Conservation (phyloP, 1,140 invertebrate genomes). For the Atta colombica region DNA sequence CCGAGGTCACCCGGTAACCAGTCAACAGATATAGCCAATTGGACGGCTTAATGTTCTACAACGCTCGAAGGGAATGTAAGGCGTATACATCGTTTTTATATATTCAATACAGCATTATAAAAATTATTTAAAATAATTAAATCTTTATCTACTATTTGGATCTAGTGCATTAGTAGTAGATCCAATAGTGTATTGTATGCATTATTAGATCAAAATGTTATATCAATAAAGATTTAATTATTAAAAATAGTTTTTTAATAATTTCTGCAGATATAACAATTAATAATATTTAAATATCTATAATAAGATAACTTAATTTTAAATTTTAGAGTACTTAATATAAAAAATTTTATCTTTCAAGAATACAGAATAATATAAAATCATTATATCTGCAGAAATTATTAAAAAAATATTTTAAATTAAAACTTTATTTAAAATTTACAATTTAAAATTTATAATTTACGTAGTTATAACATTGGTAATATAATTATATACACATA, state of each 20-base stretch:
- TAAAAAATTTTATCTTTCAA: too few relatives aligned
- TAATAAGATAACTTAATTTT: background rate
- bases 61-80: conserved; percentile 11
- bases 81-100: conserved; percentile 17
- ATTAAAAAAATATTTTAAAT: too few relatives aligned
- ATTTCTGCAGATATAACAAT: background rate
- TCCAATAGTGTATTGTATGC: background rate
- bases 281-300: too few relatives aligned
- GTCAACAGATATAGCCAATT: conserved; percentile 79
- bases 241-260: background rate
- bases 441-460: too few relatives aligned
- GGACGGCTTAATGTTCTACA: conserved; percentile 65
- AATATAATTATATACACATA: background rate
- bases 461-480: background rate
- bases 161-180: too few relatives aligned
- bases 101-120: too few relatives aligned
- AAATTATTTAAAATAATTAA: too few relatives aligned
- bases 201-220: background rate
- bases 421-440: too few relatives aligned
- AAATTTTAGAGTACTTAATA: too few relatives aligned
- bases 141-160: too few relatives aligned
- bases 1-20: conserved; percentile 79
- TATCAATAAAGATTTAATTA: background rate
- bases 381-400: too few relatives aligned
- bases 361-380: too few relatives aligned